phyloP scores from a whole-genome alignment of 1,140 invertebrate genomes.

The Pararge aegeria region DNA sequence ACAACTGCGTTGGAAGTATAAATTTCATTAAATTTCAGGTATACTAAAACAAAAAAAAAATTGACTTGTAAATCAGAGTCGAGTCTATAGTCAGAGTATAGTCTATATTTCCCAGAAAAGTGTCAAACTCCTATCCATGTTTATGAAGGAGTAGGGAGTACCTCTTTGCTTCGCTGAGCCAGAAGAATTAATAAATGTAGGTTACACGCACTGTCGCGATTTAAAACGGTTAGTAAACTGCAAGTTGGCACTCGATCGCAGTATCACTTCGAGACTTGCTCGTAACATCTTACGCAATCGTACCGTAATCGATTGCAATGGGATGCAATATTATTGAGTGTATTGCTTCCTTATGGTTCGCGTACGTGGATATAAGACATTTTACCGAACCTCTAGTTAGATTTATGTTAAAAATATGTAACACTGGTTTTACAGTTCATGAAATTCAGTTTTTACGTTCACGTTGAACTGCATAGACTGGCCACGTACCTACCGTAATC shows the following conservation, averaged over 20 bases:
- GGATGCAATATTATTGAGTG: constrained; percentile 14
- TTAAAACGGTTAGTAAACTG: constrained; percentile 9
- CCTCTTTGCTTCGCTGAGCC: background rate
- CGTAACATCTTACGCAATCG: constrained; percentile 13
- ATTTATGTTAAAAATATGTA: background rate
- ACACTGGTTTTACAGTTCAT: background rate
- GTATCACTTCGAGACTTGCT: constrained; percentile 13
- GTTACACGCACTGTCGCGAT: constrained; percentile 17
- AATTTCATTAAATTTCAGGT: no score
- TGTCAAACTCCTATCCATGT: no score
- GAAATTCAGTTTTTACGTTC: no score
- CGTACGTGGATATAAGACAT: constrained; percentile 5
- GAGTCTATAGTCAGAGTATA: no score
- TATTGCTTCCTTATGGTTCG: constrained; percentile 23
- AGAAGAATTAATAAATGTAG: constrained; percentile 14
- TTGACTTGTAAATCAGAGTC: no score
- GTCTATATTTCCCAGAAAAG: no score
- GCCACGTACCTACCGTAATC: no score
- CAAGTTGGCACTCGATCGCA: constrained; percentile 19
- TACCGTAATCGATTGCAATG: constrained; percentile 24
- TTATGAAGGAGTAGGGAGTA: background rate
- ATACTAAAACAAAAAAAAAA: no score
- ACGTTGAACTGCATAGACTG: no score
- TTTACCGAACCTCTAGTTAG: background rate
- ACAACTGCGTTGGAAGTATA: no score